Evolutionary conservation across 1,140 invertebrate genomes (phyloP), one percentile per base, ranked within the genome.

Genomic region (Oedothorax gibbosus): DNA sequence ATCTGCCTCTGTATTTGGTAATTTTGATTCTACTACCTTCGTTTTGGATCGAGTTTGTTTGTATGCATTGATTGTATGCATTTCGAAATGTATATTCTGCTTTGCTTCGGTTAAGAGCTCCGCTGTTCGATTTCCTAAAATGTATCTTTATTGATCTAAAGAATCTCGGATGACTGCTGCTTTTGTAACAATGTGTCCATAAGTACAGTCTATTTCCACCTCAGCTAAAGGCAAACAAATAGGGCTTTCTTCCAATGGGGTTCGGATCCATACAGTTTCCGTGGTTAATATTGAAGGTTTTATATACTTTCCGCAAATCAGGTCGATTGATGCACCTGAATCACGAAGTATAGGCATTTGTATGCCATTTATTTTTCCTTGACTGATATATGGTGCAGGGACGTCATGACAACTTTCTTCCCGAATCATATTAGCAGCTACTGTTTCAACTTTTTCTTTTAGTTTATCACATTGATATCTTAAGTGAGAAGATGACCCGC

Each of bases 181-280:
- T n/a, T 56, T 80, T 4, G 77, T 49, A 35, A 2, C 69, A 2
- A 80, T 11, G 3, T 68, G 35, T 12, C 77, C 0, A 21, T 68
- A 68, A n/a, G 15, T 14, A 9, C 65, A n/a, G n/a, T 20, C 12
- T 50, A 8, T 14, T 49, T 68, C n/a, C 21, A 50, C 65, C 7
- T n/a, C 10, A 54, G 65, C 53, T 15, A 80, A 68, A 8, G 65
- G 51, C 35, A 69, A 18, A 11, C 18, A 80, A 0, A 49, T 35
- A 11, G 56, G 49, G 2, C 10, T 7, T 2, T 15, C 50, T 7
- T 35, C 21, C 6, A 68, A 80, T 3, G 77, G 35, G 10, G 66
- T 18, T 68, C 35, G 64, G 14, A 80, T 20, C 65, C 77, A 68
- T 12, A 80, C 65, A 49, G 20, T 10, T 35, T 80, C 51, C 15